Percentiles rank a stretch among this genome's conserved stretches.
phyloP scores from a whole-genome alignment of 2,113 vertebrate species.

The Asarcornis scutulata region DNA sequence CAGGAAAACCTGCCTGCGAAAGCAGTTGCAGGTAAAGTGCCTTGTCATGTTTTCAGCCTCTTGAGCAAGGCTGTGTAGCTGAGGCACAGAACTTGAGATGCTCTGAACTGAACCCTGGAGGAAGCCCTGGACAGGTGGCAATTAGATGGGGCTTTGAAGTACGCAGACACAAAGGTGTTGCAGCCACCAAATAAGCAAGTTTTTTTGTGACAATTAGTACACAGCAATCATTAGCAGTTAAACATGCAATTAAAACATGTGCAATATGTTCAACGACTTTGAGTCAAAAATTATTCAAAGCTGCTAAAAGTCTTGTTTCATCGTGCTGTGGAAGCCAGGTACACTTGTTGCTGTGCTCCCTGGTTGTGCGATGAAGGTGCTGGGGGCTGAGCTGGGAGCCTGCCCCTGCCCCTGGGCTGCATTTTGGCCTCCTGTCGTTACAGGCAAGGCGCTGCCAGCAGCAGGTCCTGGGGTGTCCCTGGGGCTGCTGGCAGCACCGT shows the following conservation, averaged over 20 bases:
- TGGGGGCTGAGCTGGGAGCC: neutral
- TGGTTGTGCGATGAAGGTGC: neutral
- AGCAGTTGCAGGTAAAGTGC: neutral
- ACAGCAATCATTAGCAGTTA: neutral
- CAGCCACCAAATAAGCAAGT: neutral
- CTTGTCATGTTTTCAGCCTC: neutral
- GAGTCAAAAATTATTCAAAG: neutral
- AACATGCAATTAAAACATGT: neutral
- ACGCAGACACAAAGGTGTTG: neutral
- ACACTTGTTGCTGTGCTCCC: neutral
- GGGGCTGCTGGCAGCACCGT: accelerated
- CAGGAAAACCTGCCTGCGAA: neutral
- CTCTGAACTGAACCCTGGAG: neutral
- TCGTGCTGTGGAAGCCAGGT: neutral
- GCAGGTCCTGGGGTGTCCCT: neutral
- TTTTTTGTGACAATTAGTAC: neutral
- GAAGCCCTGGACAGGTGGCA: neutral
- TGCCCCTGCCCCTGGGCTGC: neutral
- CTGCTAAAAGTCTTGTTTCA: neutral
- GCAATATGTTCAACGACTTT: neutral
- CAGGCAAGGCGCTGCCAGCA: neutral
- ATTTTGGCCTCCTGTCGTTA: neutral
- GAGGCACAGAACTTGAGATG: neutral
- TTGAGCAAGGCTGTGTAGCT: neutral
- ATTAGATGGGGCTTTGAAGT: neutral